Evolutionary conservation across 2,113 vertebrate species (phyloP), one percentile per base, ranked within the genome.

Genomic region (Notarius lentiginosus): DNA sequence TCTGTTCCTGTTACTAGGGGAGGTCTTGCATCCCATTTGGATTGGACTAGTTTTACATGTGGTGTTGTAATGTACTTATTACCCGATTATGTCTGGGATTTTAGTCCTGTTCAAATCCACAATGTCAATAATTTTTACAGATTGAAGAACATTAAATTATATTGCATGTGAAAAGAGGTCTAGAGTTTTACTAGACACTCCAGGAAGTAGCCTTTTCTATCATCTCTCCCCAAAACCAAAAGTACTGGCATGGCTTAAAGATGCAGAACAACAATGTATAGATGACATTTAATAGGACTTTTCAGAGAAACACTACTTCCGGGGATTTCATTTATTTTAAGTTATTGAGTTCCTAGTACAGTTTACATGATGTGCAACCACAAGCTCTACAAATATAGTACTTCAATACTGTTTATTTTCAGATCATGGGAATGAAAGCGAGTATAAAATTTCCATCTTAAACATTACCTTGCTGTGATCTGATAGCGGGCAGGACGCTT

Each of bases 381-480:
- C 30, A 72, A 73, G 70, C 18, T 47, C 7, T 47, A 20, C 60
- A 24, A 47, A 18, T 41, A 41, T 41, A 41, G 41, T 4, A 41
- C 41, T 41, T 55, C 22, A 55, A 53, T 55, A 55, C 24, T 55
- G 12, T 76, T 76, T 27, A 7, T 11, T 55, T 60, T 60, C 18
- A 22, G 1, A 12, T 58, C 9, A 56, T 7, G 6, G 22, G 7
- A 60, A 47, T 34, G 49, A 63, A 82, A 72, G 41, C 55, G 5
- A 79, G 4, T 51, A 51, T 12, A 2, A 18, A 34, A 80, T 80
- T 10, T 41, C 9, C 15, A 51, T 22, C 22, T 22, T 34, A 27
- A 66, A 66, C 11, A 68, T 90, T 95, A 99, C 98, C 98, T 98
- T 99, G 97, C 91, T 99, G 97, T 90, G 94, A 94, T 93, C 96